phyloP scores from a whole-genome alignment of 2,888 invertebrate genomes.

The Gisinianus flammeolus region DNA sequence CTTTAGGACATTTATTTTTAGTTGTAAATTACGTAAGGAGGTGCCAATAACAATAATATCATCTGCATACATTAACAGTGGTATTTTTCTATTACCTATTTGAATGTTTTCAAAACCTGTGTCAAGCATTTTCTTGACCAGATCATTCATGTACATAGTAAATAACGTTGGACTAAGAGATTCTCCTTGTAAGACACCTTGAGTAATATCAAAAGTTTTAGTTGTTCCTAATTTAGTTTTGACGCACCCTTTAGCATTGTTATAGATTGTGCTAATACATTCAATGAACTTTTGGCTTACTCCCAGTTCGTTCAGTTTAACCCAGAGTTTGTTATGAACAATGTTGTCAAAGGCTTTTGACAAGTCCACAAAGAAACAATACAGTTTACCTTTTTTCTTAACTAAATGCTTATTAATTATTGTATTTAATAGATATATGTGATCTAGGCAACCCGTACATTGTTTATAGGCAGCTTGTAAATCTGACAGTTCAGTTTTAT shows the following conservation, averaged over 20 bases:
- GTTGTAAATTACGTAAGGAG: neutral
- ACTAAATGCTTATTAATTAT: neutral
- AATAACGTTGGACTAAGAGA: neutral
- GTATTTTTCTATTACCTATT: constrained; percentile 8
- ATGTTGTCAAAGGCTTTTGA: constrained; percentile 23
- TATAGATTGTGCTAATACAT: constrained; percentile 9
- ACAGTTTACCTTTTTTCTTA: neutral
- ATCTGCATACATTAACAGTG: constrained; percentile 13
- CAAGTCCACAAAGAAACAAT: constrained; percentile 23
- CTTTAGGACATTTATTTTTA: constrained; percentile 10
- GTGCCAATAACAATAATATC: constrained; percentile 11
- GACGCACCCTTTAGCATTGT: neutral
- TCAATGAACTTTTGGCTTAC: constrained; percentile 13
- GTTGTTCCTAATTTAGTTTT: neutral
- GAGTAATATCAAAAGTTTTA: constrained; percentile 12
- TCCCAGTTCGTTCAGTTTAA: neutral
- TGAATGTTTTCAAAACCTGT: neutral
- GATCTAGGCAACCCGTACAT: neutral
- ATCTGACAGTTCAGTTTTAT: neutral
- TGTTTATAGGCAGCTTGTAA: constrained; percentile 22
- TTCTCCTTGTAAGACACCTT: constrained; percentile 22
- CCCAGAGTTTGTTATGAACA: neutral
- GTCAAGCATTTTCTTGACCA: neutral
- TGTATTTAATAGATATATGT: neutral
- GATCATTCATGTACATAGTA: neutral